phyloP scores from a whole-genome alignment of 2,113 vertebrate genomes.

The Paradisaea rubra region DNA sequence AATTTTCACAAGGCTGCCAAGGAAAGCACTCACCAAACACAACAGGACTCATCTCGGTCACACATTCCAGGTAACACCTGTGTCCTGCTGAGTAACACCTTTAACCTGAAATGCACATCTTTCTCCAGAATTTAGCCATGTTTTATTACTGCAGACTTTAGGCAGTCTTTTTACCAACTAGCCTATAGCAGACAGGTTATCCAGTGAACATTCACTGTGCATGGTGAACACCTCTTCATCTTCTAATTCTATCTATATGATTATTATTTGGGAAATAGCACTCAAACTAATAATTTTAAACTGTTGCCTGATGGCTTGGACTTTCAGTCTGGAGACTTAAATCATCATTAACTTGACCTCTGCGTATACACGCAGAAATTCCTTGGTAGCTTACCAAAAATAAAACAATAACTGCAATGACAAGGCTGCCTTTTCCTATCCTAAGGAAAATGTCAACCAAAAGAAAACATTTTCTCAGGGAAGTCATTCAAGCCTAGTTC shows the following conservation, averaged over 20 bases:
- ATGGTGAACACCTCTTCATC: not conserved
- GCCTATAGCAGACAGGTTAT: not conserved
- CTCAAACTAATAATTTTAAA: not conserved
- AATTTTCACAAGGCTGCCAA: not conserved
- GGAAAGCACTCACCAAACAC: not conserved
- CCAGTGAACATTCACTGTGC: not conserved
- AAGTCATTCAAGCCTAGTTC: not conserved
- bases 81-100: not conserved
- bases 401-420: not conserved
- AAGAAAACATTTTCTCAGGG: not conserved
- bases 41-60: not conserved
- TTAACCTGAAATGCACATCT: not conserved
- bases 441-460: not conserved
- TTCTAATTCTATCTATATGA: not conserved
- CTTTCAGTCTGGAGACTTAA: not conserved
- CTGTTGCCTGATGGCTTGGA: not conserved
- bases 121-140: not conserved
- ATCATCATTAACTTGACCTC: not conserved
- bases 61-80: not conserved
- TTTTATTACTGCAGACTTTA: not conserved
- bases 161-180: not conserved
- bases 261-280: not conserved
- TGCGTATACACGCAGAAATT: not conserved
- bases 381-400: conserved; percentile 1
- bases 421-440: not conserved